A percentile compares a stretch with the other conserved stretches of the same genome.
These are phyloP conservation scores for Gnatocerus cornutus DNA, from an alignment of 2,888 invertebrate genomes.

Conservation along the genomic window DNA sequence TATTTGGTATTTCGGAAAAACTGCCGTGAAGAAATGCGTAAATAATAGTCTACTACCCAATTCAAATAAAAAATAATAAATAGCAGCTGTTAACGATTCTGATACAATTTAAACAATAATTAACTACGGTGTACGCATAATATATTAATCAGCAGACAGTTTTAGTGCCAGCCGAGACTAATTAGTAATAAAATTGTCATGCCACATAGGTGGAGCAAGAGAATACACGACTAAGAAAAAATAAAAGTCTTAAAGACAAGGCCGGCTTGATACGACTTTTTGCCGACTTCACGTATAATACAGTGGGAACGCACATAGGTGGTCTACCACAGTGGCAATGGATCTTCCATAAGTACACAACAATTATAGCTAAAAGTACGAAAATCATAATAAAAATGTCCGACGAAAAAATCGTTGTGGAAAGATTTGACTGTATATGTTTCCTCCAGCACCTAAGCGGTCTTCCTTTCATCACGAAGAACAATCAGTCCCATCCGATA, in stretches of 20 bases:
- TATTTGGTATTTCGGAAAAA: constrained; percentile 1
- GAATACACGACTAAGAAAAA: constrained; percentile 24
- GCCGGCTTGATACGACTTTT: constrained; percentile 32
- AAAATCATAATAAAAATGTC: background rate
- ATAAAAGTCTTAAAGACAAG: constrained; percentile 31
- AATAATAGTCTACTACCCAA: background rate
- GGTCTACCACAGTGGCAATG: background rate
- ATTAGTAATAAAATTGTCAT: constrained; percentile 46
- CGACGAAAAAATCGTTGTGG: background rate
- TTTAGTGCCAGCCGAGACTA: constrained; percentile 27
- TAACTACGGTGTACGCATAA: constrained; percentile 12
- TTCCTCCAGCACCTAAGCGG: constrained; percentile 28
- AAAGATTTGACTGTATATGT: constrained; percentile 1
- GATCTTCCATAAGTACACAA: background rate
- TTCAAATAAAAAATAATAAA: background rate
- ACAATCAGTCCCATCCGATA: constrained; percentile 51
- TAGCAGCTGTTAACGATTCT: background rate
- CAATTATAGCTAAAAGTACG: background rate
- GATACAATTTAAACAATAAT: constrained; percentile 21
- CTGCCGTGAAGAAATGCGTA: background rate
- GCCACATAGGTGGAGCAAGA: constrained; percentile 14
- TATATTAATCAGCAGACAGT: constrained; percentile 34
- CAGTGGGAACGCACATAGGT: background rate
- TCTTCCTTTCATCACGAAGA: constrained; percentile 43
- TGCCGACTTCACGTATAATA: constrained; percentile 14